Evolutionary conservation across 2,888 invertebrate genomes (phyloP).

Genomic region (Eristalis pertinax): DNA sequence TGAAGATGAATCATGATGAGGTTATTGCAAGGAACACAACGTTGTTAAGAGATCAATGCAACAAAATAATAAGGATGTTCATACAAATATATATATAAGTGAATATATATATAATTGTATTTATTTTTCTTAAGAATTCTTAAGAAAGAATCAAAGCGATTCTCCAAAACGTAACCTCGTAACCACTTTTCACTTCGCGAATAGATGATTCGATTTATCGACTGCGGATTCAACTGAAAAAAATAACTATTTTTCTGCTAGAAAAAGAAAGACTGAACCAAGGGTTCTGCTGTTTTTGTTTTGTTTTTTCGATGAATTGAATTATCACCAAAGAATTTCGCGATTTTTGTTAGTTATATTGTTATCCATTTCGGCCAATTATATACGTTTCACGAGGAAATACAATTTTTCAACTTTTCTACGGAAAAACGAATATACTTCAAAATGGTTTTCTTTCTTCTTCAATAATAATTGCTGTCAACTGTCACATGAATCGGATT

Average conservation of each 20-base stretch:
- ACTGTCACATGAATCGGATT: not conserved
- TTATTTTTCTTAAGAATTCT: conserved; percentile 25
- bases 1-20: conserved; percentile 80
- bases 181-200: conserved; percentile 35
- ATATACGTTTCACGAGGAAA: not conserved
- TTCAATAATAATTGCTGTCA: not conserved
- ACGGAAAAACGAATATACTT: not conserved
- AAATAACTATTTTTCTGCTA: conserved; percentile 1
- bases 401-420: not conserved
- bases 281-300: not conserved
- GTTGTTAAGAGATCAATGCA: conserved; percentile 48
- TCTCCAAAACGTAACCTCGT: conserved; percentile 14
- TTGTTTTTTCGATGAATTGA: not conserved
- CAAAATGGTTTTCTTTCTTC: not conserved
- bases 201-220: conserved; percentile 4
- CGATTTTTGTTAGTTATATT: not conserved
- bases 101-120: conserved; percentile 71
- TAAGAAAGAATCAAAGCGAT: conserved; percentile 1
- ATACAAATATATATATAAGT: conserved; percentile 72
- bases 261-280: not conserved
- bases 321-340: not conserved
- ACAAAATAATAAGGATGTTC: conserved; percentile 34
- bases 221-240: conserved; percentile 27
- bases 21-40: conserved; percentile 53
- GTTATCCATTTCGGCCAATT: not conserved